Conservation (phyloP, 2,113 vertebrate genomes). For the Tyrannus savana region DNA sequence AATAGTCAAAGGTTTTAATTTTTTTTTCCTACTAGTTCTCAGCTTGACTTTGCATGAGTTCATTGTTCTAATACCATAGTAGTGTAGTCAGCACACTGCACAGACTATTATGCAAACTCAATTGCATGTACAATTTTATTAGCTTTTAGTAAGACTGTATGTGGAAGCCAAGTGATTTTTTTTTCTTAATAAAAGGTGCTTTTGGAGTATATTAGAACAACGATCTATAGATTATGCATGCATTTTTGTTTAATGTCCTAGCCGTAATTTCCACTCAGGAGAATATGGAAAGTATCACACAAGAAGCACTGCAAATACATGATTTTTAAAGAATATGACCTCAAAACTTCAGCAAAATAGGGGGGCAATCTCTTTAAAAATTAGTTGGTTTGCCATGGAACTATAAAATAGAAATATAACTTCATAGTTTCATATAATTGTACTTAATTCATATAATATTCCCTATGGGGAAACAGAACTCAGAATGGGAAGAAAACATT, state of each 20-base stretch:
- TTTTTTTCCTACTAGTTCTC: neutral
- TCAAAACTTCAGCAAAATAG: neutral
- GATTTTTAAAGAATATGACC: neutral
- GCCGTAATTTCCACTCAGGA: neutral
- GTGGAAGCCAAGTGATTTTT: neutral
- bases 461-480: conserved; percentile 39
- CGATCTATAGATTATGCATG: neutral
- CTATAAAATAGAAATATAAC: neutral
- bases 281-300: neutral
- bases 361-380: neutral
- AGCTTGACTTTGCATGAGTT: neutral
- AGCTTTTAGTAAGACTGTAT: neutral
- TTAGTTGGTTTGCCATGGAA: neutral
- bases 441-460: neutral
- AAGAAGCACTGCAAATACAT: neutral
- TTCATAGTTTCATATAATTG: conserved; percentile 2
- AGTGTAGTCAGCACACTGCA: neutral
- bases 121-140: neutral
- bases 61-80: neutral
- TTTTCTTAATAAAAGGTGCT: neutral
- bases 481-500: neutral
- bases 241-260: neutral
- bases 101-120: neutral
- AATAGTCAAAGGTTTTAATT: neutral
- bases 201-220: neutral